phyloP scores from a whole-genome alignment of 2,888 invertebrate species.

The Cepaea hortensis region DNA sequence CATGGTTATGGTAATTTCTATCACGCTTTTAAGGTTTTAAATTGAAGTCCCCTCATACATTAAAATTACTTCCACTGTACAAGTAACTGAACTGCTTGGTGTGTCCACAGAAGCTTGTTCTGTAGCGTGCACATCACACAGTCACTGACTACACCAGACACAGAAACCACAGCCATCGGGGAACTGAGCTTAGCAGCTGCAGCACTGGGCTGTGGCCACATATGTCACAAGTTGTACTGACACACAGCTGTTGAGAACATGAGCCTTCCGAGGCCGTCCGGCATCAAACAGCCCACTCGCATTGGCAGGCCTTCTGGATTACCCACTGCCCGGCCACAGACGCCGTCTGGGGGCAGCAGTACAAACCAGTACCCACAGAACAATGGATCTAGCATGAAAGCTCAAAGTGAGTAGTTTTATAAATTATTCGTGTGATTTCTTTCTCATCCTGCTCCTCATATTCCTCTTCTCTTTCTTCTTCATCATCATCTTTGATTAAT shows the following conservation, averaged over 20 bases:
- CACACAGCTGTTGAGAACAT: conserved; percentile 48
- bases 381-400: conserved; percentile 40
- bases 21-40: too few relatives aligned
- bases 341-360: conserved; percentile 21
- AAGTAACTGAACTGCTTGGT: not conserved
- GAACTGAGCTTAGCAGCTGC: not conserved
- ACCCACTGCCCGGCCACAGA: conserved; percentile 56
- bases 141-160: not conserved
- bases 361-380: conserved; percentile 19
- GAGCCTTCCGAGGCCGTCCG: conserved; percentile 69
- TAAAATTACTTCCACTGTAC: too few relatives aligned
- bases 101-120: not conserved
- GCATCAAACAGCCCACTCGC: conserved; percentile 70
- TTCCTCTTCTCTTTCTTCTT: not conserved
- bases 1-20: too few relatives aligned
- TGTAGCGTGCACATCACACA: not conserved
- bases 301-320: conserved; percentile 66
- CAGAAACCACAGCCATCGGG: not conserved
- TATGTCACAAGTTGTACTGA: too few relatives aligned
- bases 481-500: not conserved
- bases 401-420: conserved; percentile 65
- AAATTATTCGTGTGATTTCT: not conserved
- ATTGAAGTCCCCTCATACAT: too few relatives aligned
- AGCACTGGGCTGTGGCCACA: not conserved
- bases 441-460: not conserved